A percentile compares a stretch with the other conserved stretches of the same genome.
These are phyloP conservation scores for Drosophila willistoni DNA, from an alignment of 1,140 invertebrate genomes.

Conservation along the genomic window DNA sequence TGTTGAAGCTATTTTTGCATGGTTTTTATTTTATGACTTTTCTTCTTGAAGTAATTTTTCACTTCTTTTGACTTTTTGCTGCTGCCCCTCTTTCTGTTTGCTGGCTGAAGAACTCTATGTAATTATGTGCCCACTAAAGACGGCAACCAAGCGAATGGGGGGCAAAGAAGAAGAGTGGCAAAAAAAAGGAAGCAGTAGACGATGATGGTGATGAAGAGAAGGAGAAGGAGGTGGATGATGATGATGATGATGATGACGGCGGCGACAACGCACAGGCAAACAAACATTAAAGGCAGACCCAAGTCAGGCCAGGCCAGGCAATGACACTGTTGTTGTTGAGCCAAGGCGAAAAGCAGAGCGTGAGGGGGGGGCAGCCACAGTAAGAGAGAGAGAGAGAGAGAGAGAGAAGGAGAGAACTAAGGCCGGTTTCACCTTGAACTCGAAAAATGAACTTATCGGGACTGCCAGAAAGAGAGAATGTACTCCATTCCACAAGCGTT, in stretches of 20 bases:
- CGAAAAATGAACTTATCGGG: slow-evolving; percentile 71
- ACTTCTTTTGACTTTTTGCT: slow-evolving; percentile 26
- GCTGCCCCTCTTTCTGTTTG: slow-evolving; percentile 24
- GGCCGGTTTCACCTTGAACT: slow-evolving; percentile 73
- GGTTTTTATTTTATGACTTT: slow-evolving; percentile 6
- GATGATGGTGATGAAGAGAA: slow-evolving; percentile 20
- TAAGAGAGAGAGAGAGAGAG: background rate
- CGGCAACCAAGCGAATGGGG: slow-evolving; percentile 66
- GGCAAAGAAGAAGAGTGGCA: slow-evolving; percentile 51
- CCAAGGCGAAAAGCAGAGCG: slow-evolving; percentile 27
- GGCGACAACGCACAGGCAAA: slow-evolving; percentile 26
- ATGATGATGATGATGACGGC: slow-evolving; percentile 21
- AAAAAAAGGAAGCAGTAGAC: slow-evolving; percentile 41
- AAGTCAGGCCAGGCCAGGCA: slow-evolving; percentile 29
- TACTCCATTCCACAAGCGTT: slow-evolving; percentile 51
- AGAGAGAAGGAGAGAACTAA: slow-evolving; percentile 16
- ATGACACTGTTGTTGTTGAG: slow-evolving; percentile 50
- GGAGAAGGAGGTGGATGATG: slow-evolving; percentile 33
- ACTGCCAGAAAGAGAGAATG: slow-evolving; percentile 1
- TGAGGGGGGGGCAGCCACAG: slow-evolving; percentile 1
- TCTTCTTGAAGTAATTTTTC: slow-evolving; percentile 57
- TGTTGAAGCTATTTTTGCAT: slow-evolving; percentile 10
- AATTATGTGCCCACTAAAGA: slow-evolving; percentile 73
- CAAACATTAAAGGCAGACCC: slow-evolving; percentile 34
- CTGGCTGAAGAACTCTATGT: slow-evolving; percentile 37